These are phyloP conservation scores for Redunca redunca DNA, from an alignment of 2,113 vertebrate species.

Conservation along the genomic window DNA sequence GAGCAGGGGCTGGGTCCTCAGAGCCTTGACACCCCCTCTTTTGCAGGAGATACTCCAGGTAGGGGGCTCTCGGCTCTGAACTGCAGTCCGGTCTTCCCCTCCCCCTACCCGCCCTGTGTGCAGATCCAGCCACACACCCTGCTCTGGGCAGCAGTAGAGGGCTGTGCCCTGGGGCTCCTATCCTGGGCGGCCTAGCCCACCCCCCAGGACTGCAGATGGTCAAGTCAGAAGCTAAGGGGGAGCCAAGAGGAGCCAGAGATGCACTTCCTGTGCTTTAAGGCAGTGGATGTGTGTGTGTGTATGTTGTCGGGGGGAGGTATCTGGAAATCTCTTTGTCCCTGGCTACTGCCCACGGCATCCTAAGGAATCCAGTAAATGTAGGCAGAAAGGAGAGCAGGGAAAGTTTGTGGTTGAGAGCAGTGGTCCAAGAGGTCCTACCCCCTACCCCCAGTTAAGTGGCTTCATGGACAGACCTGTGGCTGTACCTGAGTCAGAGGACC, in stretches of 20 bases:
- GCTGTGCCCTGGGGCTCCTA: neutral
- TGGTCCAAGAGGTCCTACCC: neutral
- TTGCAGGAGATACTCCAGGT: neutral
- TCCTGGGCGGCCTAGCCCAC: neutral
- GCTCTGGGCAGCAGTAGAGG: neutral
- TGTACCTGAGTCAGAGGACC: neutral
- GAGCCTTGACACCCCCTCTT: neutral
- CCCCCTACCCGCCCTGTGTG: neutral
- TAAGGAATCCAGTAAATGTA: neutral
- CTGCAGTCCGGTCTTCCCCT: neutral
- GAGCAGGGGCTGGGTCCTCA: neutral
- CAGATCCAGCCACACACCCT: neutral
- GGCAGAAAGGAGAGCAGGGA: neutral
- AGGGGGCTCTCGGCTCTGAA: neutral
- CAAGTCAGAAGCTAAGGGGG: neutral
- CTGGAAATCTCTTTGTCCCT: neutral
- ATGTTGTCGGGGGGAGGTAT: rapidly evolving
- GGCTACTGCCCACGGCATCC: neutral
- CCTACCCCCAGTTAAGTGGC: too few species aligned
- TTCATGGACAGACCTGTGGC: neutral
- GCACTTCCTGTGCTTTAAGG: neutral
- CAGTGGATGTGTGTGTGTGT: neutral
- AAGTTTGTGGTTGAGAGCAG: neutral
- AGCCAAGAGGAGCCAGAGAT: neutral
- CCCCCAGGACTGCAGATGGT: neutral